Evolutionary conservation across 2,797 vertebrate species (phyloP).

Genomic region (Pangasius mekongensis): DNA sequence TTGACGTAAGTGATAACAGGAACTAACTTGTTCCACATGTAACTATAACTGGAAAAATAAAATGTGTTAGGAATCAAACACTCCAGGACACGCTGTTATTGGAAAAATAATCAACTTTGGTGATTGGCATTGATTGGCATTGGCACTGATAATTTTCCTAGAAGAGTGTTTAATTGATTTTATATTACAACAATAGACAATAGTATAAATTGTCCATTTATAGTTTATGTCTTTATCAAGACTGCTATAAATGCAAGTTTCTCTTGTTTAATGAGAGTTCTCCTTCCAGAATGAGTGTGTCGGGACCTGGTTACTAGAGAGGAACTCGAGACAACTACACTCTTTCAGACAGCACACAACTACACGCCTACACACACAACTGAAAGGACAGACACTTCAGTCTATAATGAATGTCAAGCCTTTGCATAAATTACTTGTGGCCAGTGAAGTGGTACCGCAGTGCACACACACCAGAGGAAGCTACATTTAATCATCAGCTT

Average conservation of each 20-base stretch:
- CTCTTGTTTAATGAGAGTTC: background rate
- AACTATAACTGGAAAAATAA: background rate
- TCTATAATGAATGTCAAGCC: background rate
- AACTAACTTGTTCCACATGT: background rate
- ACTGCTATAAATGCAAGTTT: background rate
- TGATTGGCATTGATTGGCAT: too few species aligned
- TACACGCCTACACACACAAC: background rate
- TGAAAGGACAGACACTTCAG: background rate
- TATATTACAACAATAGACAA: background rate
- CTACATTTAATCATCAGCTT: background rate
- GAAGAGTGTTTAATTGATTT: background rate
- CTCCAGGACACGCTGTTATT: background rate
- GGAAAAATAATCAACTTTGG: background rate
- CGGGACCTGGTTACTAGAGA: background rate
- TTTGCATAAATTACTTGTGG: background rate
- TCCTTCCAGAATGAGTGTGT: background rate
- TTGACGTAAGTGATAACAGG: background rate
- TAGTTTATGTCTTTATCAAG: background rate
- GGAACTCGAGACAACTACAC: background rate
- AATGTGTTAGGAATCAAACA: background rate
- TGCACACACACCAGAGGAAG: background rate
- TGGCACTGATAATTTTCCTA: background rate
- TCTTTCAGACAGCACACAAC: background rate
- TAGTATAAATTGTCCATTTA: too few species aligned
- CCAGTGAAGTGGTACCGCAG: background rate